These are phyloP conservation scores for Sarcophaga bullata DNA, from an alignment of 1,140 invertebrate species.

Conservation along the genomic window DNA sequence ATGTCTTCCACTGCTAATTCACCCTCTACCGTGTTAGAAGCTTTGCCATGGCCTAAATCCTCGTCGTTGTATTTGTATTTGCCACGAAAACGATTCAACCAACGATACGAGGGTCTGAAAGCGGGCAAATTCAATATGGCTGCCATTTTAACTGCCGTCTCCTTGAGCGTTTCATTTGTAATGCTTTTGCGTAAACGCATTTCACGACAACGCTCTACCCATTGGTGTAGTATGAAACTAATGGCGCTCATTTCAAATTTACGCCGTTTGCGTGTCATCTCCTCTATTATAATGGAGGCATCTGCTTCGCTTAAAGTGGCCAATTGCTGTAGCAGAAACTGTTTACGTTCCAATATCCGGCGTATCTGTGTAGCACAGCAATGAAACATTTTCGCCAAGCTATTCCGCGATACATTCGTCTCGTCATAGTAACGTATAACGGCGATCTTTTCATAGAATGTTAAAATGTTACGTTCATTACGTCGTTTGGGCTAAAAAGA, in stretches of 20 bases:
- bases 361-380: conserved; percentile 63
- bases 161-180: conserved; percentile 58
- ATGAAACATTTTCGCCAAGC: conserved; percentile 62
- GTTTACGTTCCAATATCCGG: conserved; percentile 60
- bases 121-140: conserved; percentile 56
- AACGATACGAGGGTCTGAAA: conserved; percentile 60
- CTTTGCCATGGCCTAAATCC: conserved; percentile 53
- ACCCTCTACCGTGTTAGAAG: conserved; percentile 42
- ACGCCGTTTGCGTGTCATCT: conserved; percentile 61
- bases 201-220: conserved; percentile 58
- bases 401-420: conserved; percentile 60
- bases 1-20: conserved; percentile 58
- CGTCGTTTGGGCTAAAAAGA: conserved; percentile 51
- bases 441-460: conserved; percentile 63
- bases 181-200: conserved; percentile 52
- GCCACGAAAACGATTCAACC: conserved; percentile 59
- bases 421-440: conserved; percentile 63
- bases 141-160: conserved; percentile 58
- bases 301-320: conserved; percentile 59
- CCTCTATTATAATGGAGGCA: conserved; percentile 59
- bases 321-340: conserved; percentile 57
- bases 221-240: conserved; percentile 59
- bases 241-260: conserved; percentile 64
- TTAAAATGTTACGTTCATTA: conserved; percentile 62
- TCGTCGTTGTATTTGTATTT: conserved; percentile 62